Conservation (phyloP, 2,113 vertebrate species). For the Ictalurus furcatus region DNA sequence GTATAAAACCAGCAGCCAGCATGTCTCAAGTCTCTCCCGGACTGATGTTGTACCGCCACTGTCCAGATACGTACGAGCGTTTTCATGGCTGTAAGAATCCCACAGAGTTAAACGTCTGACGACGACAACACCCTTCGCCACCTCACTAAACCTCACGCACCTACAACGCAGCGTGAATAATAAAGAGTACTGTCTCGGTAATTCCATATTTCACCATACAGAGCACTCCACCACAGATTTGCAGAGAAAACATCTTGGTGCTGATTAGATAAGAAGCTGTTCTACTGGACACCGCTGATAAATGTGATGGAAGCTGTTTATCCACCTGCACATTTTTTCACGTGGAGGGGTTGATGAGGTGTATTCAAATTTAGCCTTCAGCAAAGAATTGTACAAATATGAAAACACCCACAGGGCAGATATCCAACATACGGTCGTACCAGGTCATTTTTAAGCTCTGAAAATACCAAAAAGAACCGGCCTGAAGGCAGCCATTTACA, state of each 20-base stretch:
- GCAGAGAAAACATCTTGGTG: neutral
- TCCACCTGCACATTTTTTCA: neutral
- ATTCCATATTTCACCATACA: neutral
- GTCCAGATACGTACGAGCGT: neutral
- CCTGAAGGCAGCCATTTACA: constrained; percentile 13
- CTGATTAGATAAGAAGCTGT: neutral
- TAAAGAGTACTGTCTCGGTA: neutral
- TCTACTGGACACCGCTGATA: neutral
- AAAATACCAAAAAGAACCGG: neutral
- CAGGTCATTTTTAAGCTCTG: neutral
- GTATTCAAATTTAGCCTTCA: neutral
- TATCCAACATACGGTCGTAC: neutral
- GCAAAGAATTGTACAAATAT: neutral
- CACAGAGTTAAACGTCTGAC: neutral
- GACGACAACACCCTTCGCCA: neutral
- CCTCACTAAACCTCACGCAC: neutral
- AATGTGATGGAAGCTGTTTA: neutral
- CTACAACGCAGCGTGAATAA: neutral
- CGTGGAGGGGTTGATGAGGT: neutral
- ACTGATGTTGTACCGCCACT: neutral
- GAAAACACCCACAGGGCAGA: neutral
- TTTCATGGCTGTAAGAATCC: neutral
- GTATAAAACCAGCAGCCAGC: neutral
- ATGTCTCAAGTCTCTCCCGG: neutral
- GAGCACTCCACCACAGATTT: neutral